These are phyloP conservation scores for Drosophila teissieri DNA, from an alignment of 1,140 invertebrate species.

Conservation along the genomic window DNA sequence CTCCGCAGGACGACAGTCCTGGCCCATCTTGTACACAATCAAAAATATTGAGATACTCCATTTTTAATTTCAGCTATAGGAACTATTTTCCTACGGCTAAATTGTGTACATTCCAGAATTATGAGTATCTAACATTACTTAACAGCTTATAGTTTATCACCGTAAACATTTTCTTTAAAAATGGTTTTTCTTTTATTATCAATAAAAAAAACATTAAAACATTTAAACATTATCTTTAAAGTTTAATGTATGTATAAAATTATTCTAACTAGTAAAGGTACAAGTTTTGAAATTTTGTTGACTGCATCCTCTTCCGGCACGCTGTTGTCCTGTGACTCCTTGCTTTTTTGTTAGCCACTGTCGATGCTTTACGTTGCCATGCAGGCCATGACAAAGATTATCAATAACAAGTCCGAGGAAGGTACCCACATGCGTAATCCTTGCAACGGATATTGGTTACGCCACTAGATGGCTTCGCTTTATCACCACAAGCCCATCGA, in stretches of 20 bases:
- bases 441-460: slow-evolving; percentile 70
- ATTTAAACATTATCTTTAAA: too few relatives aligned
- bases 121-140: too few relatives aligned
- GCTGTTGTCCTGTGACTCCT: slow-evolving; percentile 46
- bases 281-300: not conserved
- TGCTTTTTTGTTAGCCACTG: slow-evolving; percentile 38
- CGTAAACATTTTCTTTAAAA: too few relatives aligned
- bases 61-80: too few relatives aligned
- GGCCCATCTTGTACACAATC: slow-evolving; percentile 10
- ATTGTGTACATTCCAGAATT: too few relatives aligned
- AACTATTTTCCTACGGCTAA: too few relatives aligned
- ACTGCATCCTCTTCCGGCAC: slow-evolving; percentile 13
- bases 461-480: slow-evolving; percentile 31
- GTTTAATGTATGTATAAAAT: too few relatives aligned
- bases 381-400: slow-evolving; percentile 69
- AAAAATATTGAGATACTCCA: too few relatives aligned
- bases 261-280: too few relatives aligned
- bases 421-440: slow-evolving; percentile 46
- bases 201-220: too few relatives aligned
- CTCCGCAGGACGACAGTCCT: slow-evolving; percentile 38
- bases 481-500: slow-evolving; percentile 5
- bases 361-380: slow-evolving; percentile 40
- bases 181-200: too few relatives aligned
- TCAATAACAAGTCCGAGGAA: slow-evolving; percentile 67
- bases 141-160: too few relatives aligned